phyloP scores from a whole-genome alignment of 2,888 invertebrate genomes.

The Euclidia mi region DNA sequence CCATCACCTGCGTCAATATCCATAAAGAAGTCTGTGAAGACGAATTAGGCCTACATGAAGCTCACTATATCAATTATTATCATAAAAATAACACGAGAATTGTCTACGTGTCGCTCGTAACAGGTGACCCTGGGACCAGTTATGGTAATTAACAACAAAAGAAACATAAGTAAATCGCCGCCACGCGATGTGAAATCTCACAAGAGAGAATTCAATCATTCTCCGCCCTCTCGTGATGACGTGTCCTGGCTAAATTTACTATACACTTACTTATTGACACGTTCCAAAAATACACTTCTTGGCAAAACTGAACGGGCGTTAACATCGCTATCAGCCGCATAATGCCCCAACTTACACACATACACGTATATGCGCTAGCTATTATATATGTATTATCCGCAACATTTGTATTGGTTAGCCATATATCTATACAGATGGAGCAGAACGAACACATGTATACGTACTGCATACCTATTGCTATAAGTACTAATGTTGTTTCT shows the following conservation, averaged over 20 bases:
- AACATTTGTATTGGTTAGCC: slow-evolving; percentile 49
- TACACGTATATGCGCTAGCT: slow-evolving; percentile 48
- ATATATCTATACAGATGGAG: slow-evolving; percentile 29
- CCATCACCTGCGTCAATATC: no score
- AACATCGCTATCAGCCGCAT: slow-evolving; percentile 88
- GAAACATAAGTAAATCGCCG: slow-evolving; percentile 45
- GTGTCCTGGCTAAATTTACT: slow-evolving; percentile 87
- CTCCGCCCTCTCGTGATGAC: slow-evolving; percentile 77
- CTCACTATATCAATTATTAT: slow-evolving; percentile 10
- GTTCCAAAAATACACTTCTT: slow-evolving; percentile 89
- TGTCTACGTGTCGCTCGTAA: slow-evolving; percentile 44
- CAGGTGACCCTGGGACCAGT: slow-evolving; percentile 53
- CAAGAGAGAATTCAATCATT: slow-evolving; percentile 78
- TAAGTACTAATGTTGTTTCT: slow-evolving; percentile 55
- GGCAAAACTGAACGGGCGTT: slow-evolving; percentile 89
- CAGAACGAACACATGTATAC: slow-evolving; percentile 19
- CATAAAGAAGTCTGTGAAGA: background rate
- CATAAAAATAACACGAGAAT: slow-evolving; percentile 20
- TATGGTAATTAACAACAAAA: slow-evolving; percentile 58
- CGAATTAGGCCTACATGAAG: background rate
- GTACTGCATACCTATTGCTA: slow-evolving; percentile 43
- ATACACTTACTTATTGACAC: slow-evolving; percentile 89
- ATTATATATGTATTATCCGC: slow-evolving; percentile 56
- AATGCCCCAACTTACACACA: slow-evolving; percentile 77
- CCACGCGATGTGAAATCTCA: slow-evolving; percentile 59